Conservation (phyloP, 2,888 invertebrate species). For the Drosophila robusta region DNA sequence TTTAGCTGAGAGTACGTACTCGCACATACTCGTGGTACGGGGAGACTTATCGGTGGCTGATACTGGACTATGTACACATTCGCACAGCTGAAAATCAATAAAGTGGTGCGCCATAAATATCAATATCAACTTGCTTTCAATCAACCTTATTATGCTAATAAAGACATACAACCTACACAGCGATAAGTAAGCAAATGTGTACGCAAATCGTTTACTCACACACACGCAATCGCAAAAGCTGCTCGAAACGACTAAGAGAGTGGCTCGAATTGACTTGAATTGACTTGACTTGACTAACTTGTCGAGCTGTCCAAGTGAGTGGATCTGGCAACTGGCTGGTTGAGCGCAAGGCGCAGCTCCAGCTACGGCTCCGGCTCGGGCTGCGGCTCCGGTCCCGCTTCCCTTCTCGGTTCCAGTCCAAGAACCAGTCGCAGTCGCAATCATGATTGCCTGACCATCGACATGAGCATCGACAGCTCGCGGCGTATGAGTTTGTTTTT, state of each 20-base stretch:
- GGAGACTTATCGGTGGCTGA: no score
- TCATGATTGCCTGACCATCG: constrained; percentile 67
- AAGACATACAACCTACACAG: constrained; percentile 67
- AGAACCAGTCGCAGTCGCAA: constrained; percentile 39
- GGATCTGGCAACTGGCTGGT: constrained; percentile 34
- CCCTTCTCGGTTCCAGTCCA: constrained; percentile 10
- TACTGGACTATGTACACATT: constrained; percentile 4
- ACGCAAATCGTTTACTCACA: constrained; percentile 1
- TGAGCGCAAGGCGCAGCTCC: neutral
- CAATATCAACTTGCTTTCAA: constrained; percentile 70
- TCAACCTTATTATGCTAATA: constrained; percentile 74
- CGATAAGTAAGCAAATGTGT: neutral
- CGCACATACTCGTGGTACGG: no score
- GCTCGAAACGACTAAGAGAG: constrained; percentile 53
- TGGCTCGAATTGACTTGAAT: constrained; percentile 47
- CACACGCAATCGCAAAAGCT: constrained; percentile 21
- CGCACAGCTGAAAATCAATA: constrained; percentile 24
- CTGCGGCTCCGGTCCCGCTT: neutral
- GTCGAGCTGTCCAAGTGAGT: constrained; percentile 52
- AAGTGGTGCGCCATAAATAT: constrained; percentile 54
- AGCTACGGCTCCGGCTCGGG: neutral
- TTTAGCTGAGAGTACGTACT: no score
- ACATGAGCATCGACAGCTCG: constrained; percentile 72
- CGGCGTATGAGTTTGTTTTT: constrained; percentile 75
- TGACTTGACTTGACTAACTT: constrained; percentile 46